Evolutionary conservation across 2,797 vertebrate genomes (phyloP).

Genomic region (Buceros bicornis): DNA sequence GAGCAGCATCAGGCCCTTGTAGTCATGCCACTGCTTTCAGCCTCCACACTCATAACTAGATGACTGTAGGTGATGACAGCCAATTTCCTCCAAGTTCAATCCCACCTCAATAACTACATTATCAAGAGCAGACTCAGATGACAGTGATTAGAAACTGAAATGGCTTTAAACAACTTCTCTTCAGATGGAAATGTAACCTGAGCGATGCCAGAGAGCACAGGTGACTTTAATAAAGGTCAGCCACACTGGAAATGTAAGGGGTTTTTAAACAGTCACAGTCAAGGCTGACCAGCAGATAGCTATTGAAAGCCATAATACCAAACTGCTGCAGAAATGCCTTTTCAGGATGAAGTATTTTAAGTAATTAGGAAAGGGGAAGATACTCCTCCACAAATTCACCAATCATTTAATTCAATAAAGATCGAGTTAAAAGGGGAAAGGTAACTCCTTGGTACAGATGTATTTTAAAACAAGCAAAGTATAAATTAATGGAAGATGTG

Average conservation of each 20-base stretch:
- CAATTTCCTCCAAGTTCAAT: not conserved
- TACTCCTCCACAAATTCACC: not conserved
- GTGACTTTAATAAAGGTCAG: constrained; percentile 27
- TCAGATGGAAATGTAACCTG: constrained; percentile 31
- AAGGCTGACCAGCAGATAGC: constrained; percentile 29
- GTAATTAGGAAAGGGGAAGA: not conserved
- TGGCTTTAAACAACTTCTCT: not conserved
- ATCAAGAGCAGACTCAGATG: constrained; percentile 55
- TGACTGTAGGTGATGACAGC: constrained; percentile 52
- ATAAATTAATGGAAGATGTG: not conserved
- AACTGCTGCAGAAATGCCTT: constrained; percentile 1
- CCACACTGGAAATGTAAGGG: not conserved
- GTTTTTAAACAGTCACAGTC: not conserved
- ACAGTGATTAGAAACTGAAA: constrained; percentile 27
- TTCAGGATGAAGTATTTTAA: constrained; percentile 12
- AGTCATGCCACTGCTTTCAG: not conserved
- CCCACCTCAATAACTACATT: constrained; percentile 31
- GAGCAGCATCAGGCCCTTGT: not conserved
- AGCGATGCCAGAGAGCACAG: not conserved
- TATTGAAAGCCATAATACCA: not conserved
- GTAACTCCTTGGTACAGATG: not conserved
- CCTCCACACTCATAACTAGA: not conserved
- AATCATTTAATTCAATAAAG: not conserved
- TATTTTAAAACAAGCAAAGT: not conserved
- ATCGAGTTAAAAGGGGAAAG: not conserved